Conservation (phyloP, 2,888 invertebrate genomes). For the Watsonalla cultraria region DNA sequence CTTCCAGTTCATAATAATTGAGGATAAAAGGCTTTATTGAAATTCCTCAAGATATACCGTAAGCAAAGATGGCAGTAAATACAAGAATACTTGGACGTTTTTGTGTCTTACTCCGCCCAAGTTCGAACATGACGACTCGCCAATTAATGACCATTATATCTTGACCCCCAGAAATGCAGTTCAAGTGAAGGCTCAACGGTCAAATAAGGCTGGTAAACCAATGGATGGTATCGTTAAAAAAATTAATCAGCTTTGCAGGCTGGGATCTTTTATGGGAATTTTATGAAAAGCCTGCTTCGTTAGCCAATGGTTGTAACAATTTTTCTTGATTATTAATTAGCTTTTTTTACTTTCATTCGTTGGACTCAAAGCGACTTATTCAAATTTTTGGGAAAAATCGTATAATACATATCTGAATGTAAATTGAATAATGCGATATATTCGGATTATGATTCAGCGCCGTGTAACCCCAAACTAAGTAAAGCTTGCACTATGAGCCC, state of each 20-base stretch:
- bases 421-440: too few species aligned
- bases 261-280: constrained; percentile 61
- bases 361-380: too few species aligned
- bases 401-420: too few species aligned
- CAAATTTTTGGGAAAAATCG: too few species aligned
- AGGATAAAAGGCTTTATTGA: too few species aligned
- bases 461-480: too few species aligned
- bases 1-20: too few species aligned
- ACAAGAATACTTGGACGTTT: constrained; percentile 43
- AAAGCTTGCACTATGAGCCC: too few species aligned
- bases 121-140: constrained; percentile 55
- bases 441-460: too few species aligned
- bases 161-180: constrained; percentile 8
- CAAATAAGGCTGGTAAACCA: constrained; percentile 21
- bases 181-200: constrained; percentile 18
- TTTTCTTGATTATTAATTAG: constrained; percentile 12
- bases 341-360: too few species aligned
- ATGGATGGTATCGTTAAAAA: constrained; percentile 63
- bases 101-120: constrained; percentile 53
- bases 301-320: constrained; percentile 50
- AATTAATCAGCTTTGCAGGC: constrained; percentile 50
- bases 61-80: constrained; percentile 34
- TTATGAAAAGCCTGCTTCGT: constrained; percentile 61
- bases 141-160: constrained; percentile 22
- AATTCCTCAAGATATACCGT: too few species aligned